Evolutionary conservation across 2,888 invertebrate genomes (phyloP).

Genomic region (Melipona bicolor): DNA sequence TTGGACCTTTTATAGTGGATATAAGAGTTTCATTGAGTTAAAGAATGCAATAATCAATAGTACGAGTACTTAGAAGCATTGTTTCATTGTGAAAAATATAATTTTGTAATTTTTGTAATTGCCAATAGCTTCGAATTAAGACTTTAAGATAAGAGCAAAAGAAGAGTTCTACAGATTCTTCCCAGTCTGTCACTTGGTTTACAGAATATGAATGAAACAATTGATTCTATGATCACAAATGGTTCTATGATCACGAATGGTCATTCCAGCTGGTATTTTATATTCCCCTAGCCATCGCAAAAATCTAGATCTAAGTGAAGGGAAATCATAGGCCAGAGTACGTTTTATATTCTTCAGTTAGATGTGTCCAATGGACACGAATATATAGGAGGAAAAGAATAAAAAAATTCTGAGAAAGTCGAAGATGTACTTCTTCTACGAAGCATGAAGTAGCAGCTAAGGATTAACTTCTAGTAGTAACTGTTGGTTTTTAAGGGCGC

Average conservation of each 20-base stretch:
- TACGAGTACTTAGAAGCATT: no score
- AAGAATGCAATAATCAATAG: neutral
- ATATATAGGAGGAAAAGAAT: constrained; percentile 12
- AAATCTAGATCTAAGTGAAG: constrained; percentile 37
- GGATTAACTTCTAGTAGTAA: constrained; percentile 31
- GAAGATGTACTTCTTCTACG: constrained; percentile 32
- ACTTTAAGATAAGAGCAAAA: neutral
- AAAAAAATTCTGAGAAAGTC: constrained; percentile 24
- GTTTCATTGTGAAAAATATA: neutral
- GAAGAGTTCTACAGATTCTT: constrained; percentile 3
- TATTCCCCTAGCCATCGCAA: constrained; percentile 13
- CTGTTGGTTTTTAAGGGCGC: constrained; percentile 13
- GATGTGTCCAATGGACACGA: constrained; percentile 36
- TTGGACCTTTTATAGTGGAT: no score
- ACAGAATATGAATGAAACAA: neutral
- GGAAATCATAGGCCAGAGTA: constrained; percentile 29
- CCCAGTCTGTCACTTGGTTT: neutral
- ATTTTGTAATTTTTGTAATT: neutral
- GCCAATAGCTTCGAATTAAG: neutral
- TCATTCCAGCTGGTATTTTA: constrained; percentile 4
- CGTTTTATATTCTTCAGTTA: constrained; percentile 47
- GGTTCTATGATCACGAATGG: neutral
- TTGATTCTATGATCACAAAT: neutral
- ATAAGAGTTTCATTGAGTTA: neutral
- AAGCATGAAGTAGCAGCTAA: constrained; percentile 27